Conservation (phyloP, 2,113 vertebrate species). For the Oryzias javanicus region DNA sequence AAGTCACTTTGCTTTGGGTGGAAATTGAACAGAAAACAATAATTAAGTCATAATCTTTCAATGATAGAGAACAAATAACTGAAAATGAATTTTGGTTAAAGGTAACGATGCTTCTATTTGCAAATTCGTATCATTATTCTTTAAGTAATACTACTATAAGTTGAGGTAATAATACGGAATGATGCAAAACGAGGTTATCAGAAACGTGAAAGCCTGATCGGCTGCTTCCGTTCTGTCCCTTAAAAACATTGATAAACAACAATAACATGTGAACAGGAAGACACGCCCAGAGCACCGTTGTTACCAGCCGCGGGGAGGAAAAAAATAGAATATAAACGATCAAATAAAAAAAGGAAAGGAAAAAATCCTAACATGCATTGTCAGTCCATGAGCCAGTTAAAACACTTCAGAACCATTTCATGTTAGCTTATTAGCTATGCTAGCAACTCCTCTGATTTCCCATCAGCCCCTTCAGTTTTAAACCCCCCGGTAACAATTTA, state of each 20-base stretch:
- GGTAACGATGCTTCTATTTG: no score
- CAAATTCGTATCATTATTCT: no score
- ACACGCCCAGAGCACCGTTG: slow-evolving; percentile 36
- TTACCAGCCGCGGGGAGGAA: background rate
- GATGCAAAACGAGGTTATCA: no score
- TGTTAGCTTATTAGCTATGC: slow-evolving; percentile 7
- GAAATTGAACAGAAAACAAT: background rate
- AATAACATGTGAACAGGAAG: background rate
- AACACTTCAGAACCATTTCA: background rate
- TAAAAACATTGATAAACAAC: no score
- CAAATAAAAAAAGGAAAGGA: background rate
- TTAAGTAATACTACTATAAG: no score
- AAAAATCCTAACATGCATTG: background rate
- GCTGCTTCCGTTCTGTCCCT: no score
- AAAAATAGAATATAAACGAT: background rate
- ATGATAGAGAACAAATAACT: background rate
- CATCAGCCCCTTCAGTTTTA: background rate
- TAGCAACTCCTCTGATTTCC: slow-evolving; percentile 10
- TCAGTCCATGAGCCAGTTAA: background rate
- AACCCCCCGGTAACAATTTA: background rate
- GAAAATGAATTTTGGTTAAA: background rate
- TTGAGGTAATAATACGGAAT: no score
- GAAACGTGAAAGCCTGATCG: no score
- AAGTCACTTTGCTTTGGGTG: slow-evolving; percentile 86
- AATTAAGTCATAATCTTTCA: background rate